These are phyloP conservation scores for Spizaetus ornatus DNA, from an alignment of 2,113 vertebrate species.

Conservation along the genomic window DNA sequence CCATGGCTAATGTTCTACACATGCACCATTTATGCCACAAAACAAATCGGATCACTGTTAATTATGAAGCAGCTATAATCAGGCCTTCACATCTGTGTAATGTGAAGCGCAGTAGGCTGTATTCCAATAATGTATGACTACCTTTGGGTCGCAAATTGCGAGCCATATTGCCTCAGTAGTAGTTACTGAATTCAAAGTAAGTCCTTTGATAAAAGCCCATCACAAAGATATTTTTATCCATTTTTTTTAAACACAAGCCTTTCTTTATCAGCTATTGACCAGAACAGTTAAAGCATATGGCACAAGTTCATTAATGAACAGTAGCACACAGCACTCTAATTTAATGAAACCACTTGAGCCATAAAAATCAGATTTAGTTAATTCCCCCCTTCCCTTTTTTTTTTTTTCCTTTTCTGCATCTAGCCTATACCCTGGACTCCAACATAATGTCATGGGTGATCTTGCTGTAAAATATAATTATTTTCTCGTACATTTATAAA, in stretches of 20 bases:
- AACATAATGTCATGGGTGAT: conserved; percentile 68
- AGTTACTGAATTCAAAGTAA: conserved; percentile 84
- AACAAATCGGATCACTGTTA: conserved; percentile 99
- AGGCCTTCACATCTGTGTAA: conserved; percentile 89
- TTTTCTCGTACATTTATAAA: conserved; percentile 61
- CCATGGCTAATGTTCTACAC: conserved; percentile 97
- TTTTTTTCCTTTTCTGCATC: conserved; percentile 61
- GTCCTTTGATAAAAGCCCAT: conserved; percentile 83
- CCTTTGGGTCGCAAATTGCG: conserved; percentile 85
- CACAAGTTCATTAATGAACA: conserved; percentile 95
- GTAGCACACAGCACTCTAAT: conserved; percentile 87
- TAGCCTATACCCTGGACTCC: conserved; percentile 68
- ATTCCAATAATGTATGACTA: conserved; percentile 87
- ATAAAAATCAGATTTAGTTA: conserved; percentile 87
- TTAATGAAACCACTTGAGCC: conserved; percentile 98
- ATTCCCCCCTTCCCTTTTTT: conserved; percentile 67
- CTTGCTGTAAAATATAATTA: conserved; percentile 60
- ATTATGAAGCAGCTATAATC: conserved; percentile 96
- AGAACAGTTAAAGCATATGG: conserved; percentile 91
- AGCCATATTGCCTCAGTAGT: conserved; percentile 86
- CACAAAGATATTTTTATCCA: conserved; percentile 83
- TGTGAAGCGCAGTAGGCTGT: conserved; percentile 86
- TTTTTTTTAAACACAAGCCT: conserved; percentile 73
- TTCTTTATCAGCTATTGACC: conserved; percentile 86
- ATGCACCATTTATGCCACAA: conserved; percentile 99